Evolutionary conservation across 2,797 vertebrate genomes (phyloP).

Genomic region (Molossus molossus): DNA sequence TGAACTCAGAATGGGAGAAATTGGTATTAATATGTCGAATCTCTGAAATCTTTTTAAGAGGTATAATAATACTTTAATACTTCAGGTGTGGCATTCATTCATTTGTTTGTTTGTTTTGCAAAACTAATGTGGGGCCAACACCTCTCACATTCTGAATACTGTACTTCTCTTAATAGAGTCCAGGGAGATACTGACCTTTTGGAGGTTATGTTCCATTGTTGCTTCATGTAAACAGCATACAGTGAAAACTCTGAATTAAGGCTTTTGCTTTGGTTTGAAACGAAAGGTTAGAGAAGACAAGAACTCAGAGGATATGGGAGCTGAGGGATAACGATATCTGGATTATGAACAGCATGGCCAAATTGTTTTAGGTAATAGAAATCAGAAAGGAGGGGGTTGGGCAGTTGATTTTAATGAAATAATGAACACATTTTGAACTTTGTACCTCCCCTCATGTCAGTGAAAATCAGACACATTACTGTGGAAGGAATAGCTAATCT

Average conservation of each 20-base stretch:
- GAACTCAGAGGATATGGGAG: background rate
- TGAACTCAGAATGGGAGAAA: constrained; percentile 24
- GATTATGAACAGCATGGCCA: background rate
- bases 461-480: constrained; percentile 52
- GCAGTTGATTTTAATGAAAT: constrained; percentile 61
- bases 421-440: constrained; percentile 36
- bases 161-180: background rate
- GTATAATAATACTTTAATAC: background rate
- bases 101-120: background rate
- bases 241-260: background rate
- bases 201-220: background rate
- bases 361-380: constrained; percentile 28
- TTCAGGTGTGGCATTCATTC: background rate
- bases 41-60: background rate
- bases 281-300: background rate
- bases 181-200: background rate
- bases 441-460: background rate
- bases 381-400: background rate
- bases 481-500: constrained; percentile 12
- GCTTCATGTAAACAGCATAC: background rate
- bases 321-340: background rate
- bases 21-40: background rate
- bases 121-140: background rate
- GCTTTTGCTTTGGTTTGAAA: constrained; percentile 26
- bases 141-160: background rate